Evolutionary conservation across 2,888 invertebrate genomes (phyloP), one percentile per base, ranked within the genome.

Genomic region (Laothoe populi): DNA sequence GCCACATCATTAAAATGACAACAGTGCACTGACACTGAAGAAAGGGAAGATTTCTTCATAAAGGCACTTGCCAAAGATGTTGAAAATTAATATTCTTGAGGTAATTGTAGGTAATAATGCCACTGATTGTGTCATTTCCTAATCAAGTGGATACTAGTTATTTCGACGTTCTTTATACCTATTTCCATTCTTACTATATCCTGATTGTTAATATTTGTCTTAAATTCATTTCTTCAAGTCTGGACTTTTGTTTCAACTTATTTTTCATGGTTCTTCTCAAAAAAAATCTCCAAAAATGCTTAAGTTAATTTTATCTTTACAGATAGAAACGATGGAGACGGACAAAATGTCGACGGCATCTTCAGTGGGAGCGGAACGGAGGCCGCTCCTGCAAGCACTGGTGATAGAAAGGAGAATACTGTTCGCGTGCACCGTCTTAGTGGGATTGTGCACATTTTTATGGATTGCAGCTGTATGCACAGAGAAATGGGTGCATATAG

Each of bases 391-490:
- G 78, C 94, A 94, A 63, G 95, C 95, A 2, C 88, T 96, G 62
- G 93, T 96, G 70, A 93, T 96, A 59, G 96, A 96, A 81, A 93
- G 96, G 58, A 93, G 96, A 11, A 92, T 96, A n/a, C 93, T 97
- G 38, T 94, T 96, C 62, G 95, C 94, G 0, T 96, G 96, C 75
- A 96, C 96, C 0, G 82, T 94, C 11, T 85, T 96, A 11, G 93
- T 96, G 49, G 95, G 95, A 0, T 74, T 96, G 0, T 94, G 95
- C 24, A 92, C 95, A 3, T 93, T 96, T 61, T 79, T 96, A 45
- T 97, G 96, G 96, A 94, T 95, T 49, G 87, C 95, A 13, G 96
- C 96, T 23, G 95, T 96, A 57, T 94, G 95, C 66, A 96, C 96
- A 2, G 94, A 95, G 77, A 95, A 95, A 76, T 97, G 96, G 96